Evolutionary conservation across 2,888 invertebrate genomes (phyloP).

Genomic region (Ametastegia equiseti): DNA sequence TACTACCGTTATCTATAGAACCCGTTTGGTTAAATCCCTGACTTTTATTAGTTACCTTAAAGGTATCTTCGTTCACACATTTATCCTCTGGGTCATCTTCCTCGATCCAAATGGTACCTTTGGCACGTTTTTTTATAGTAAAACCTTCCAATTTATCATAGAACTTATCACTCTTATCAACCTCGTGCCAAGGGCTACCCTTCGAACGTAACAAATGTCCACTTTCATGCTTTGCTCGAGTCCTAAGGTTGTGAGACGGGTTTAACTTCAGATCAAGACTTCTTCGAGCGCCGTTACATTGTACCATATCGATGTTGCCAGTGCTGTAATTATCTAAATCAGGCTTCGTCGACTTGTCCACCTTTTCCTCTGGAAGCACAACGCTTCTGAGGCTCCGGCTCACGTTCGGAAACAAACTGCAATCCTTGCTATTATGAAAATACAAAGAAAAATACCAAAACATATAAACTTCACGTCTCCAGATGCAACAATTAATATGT

Average conservation of each 20-base stretch:
- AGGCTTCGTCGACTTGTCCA: slow-evolving; percentile 62
- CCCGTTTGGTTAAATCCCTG: slow-evolving; percentile 38
- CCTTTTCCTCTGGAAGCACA: slow-evolving; percentile 64
- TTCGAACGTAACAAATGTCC: slow-evolving; percentile 73
- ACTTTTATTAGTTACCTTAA: slow-evolving; percentile 51
- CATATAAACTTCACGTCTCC: not conserved
- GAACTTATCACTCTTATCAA: slow-evolving; percentile 67
- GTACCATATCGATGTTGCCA: slow-evolving; percentile 71
- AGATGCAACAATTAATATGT: too few relatives aligned
- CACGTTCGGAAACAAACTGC: slow-evolving; percentile 68
- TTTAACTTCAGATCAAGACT: slow-evolving; percentile 69
- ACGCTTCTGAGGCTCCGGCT: slow-evolving; percentile 66
- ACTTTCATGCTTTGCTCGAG: slow-evolving; percentile 72
- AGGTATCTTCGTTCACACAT: slow-evolving; percentile 57
- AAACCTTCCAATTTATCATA: slow-evolving; percentile 72
- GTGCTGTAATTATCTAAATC: slow-evolving; percentile 63
- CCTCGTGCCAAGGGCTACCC: slow-evolving; percentile 71
- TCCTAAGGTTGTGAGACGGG: slow-evolving; percentile 71
- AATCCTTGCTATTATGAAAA: slow-evolving; percentile 66
- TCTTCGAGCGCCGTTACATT: slow-evolving; percentile 72
- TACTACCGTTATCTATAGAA: slow-evolving; percentile 26
- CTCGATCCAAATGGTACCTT: slow-evolving; percentile 74
- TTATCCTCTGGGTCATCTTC: slow-evolving; percentile 67
- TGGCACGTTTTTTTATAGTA: slow-evolving; percentile 72
- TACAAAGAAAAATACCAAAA: too few relatives aligned